These are phyloP conservation scores for Pteronotus mesoamericanus DNA, from an alignment of 2,797 vertebrate species.

Conservation along the genomic window DNA sequence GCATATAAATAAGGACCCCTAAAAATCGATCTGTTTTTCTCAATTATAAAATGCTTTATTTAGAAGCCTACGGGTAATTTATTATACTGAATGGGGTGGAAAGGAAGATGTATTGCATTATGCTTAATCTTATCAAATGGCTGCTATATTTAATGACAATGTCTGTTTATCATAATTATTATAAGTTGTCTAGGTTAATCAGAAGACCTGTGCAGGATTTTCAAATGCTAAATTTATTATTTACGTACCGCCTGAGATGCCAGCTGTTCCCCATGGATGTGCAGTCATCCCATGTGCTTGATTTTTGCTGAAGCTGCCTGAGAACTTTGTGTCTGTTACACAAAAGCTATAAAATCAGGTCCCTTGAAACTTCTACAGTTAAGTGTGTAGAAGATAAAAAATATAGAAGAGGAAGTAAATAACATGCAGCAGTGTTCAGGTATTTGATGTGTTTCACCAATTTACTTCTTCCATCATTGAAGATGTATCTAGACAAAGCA, in stretches of 20 bases:
- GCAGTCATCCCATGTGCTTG: background rate
- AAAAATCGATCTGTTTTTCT: conserved; percentile 83
- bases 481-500: background rate
- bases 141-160: conserved; percentile 82
- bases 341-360: background rate
- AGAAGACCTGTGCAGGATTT: conserved; percentile 58
- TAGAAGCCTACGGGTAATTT: conserved; percentile 79
- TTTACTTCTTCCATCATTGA: background rate
- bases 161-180: conserved; percentile 86
- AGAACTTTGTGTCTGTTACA: conserved; percentile 1
- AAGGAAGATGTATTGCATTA: conserved; percentile 79
- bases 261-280: conserved; percentile 40
- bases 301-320: conserved; percentile 6
- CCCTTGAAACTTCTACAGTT: background rate
- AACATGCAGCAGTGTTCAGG: background rate
- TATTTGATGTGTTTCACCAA: background rate
- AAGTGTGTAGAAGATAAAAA: background rate
- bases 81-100: conserved; percentile 76
- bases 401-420: background rate
- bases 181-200: conserved; percentile 78
- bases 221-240: conserved; percentile 61
- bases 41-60: conserved; percentile 81
- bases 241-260: conserved; percentile 20
- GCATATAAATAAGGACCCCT: conserved; percentile 82
- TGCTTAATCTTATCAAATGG: conserved; percentile 81